Conservation (phyloP, 2,113 vertebrate genomes). For the Chionodraco myersi region DNA sequence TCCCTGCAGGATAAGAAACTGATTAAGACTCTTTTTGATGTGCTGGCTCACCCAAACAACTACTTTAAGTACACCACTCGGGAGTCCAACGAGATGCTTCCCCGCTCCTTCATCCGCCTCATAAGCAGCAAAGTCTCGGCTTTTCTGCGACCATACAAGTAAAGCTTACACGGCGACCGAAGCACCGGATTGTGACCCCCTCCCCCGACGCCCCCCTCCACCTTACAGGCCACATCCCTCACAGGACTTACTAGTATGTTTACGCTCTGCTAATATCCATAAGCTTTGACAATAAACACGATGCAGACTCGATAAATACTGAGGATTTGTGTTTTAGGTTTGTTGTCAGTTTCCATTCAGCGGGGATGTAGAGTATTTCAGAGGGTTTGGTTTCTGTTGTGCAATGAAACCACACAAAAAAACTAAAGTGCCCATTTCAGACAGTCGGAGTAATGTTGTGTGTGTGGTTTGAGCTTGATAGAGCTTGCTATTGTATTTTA, state of each 20-base stretch:
- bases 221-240: constrained; percentile 63
- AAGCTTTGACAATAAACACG: constrained; percentile 79
- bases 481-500: constrained; percentile 66
- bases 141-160: constrained; percentile 98
- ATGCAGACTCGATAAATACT: constrained; percentile 76
- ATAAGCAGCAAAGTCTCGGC: constrained; percentile 98
- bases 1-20: constrained; percentile 95
- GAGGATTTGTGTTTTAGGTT: constrained; percentile 44
- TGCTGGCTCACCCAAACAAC: constrained; percentile 97
- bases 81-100: constrained; percentile 98
- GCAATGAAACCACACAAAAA: constrained; percentile 59
- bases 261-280: constrained; percentile 54
- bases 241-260: constrained; percentile 67
- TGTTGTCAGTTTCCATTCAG: constrained; percentile 48
- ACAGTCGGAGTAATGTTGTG: constrained; percentile 61
- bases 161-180: constrained; percentile 65
- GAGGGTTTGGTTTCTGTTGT: constrained; percentile 67
- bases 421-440: constrained; percentile 51
- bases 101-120: constrained; percentile 97
- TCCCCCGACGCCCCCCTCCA: constrained; percentile 11
- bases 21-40: constrained; percentile 98
- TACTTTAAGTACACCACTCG: constrained; percentile 98
- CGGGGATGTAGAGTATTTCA: constrained; percentile 63
- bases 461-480: constrained; percentile 60
- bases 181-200: constrained; percentile 27